Conservation (phyloP, 2,797 vertebrate species). For the Takifugu rubripes region DNA sequence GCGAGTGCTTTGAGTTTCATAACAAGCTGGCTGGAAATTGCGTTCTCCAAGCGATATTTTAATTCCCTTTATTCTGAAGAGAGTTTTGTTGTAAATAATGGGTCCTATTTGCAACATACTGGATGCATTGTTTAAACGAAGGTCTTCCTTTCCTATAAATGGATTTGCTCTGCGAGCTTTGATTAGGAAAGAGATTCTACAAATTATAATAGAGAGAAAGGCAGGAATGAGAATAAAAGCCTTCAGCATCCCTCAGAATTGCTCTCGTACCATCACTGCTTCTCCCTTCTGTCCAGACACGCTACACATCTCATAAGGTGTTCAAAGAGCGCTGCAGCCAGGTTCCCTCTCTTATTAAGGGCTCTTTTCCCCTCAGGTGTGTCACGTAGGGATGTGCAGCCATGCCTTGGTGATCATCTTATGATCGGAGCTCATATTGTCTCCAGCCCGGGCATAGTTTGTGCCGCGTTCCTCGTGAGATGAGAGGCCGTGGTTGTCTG, state of each 20-base stretch:
- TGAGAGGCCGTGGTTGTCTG: conserved; percentile 44
- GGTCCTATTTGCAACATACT: conserved; percentile 1
- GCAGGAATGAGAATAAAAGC: neutral
- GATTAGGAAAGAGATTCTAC: too few relatives aligned
- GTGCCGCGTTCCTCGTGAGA: conserved; percentile 41
- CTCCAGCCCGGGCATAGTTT: conserved; percentile 37
- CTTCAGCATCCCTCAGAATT: conserved; percentile 48
- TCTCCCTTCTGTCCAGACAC: conserved; percentile 43
- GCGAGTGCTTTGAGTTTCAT: conserved; percentile 56
- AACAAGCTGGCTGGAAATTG: conserved; percentile 56
- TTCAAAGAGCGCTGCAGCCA: conserved; percentile 61
- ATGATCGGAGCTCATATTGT: conserved; percentile 64
- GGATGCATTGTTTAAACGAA: neutral
- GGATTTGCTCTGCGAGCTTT: too few relatives aligned
- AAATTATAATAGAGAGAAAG: neutral
- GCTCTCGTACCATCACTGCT: conserved; percentile 47
- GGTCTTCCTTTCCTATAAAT: too few relatives aligned
- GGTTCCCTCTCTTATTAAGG: conserved; percentile 51
- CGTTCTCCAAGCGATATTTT: conserved; percentile 50
- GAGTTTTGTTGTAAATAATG: conserved; percentile 21
- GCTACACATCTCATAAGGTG: conserved; percentile 41
- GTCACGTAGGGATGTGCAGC: conserved; percentile 50
- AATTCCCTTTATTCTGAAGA: conserved; percentile 35
- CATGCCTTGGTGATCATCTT: conserved; percentile 54
- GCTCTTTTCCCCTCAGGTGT: conserved; percentile 46